phyloP scores from a whole-genome alignment of 2,888 invertebrate species.

The Agrochola circellaris region DNA sequence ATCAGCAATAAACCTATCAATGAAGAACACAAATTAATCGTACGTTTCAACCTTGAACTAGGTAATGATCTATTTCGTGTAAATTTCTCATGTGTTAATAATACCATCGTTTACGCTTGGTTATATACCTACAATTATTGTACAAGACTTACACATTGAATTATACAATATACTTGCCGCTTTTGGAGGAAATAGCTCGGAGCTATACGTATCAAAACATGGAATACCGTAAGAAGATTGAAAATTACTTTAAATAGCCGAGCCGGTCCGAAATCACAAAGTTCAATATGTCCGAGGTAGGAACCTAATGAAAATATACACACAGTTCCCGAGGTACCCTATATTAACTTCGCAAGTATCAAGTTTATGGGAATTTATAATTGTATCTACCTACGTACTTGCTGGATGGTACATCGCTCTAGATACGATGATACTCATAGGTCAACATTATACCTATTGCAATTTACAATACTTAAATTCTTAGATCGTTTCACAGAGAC shows the following conservation, averaged over 20 bases:
- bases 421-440: too few relatives aligned
- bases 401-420: background rate
- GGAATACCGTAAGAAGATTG: background rate
- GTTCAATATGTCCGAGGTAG: background rate
- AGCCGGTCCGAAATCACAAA: background rate
- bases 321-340: background rate
- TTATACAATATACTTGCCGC: constrained; percentile 1
- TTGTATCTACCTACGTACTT: background rate
- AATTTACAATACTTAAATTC: background rate
- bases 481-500: background rate
- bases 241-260: background rate
- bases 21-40: constrained; percentile 18
- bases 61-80: constrained; percentile 15
- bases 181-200: constrained; percentile 2
- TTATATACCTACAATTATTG: constrained; percentile 17
- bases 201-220: background rate
- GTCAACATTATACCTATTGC: background rate
- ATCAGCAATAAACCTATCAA: constrained; percentile 12
- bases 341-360: background rate
- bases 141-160: constrained; percentile 9
- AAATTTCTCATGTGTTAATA: constrained; percentile 42
- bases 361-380: background rate
- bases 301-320: background rate
- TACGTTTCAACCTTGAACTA: background rate
- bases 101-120: constrained; percentile 16